Evolutionary conservation across 2,113 vertebrate genomes (phyloP).

Genomic region (Cinclus mexicanus): DNA sequence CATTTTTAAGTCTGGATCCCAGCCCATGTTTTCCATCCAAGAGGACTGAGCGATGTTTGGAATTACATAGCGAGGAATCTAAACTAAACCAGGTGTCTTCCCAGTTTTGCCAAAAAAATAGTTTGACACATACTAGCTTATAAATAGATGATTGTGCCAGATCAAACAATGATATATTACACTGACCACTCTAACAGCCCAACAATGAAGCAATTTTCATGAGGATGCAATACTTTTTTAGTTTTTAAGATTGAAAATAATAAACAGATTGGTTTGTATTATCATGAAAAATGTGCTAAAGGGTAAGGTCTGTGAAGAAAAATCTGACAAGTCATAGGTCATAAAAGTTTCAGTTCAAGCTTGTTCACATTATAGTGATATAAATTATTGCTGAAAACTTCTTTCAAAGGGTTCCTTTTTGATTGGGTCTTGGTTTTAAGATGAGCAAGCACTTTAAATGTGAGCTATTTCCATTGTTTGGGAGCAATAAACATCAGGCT

Average conservation of each 20-base stretch:
- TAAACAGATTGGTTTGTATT: slow-evolving; percentile 61
- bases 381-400: slow-evolving; percentile 67
- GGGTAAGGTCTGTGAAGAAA: slow-evolving; percentile 60
- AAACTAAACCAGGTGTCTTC: slow-evolving; percentile 74
- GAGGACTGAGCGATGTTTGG: slow-evolving; percentile 56
- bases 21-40: slow-evolving; percentile 51
- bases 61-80: slow-evolving; percentile 56
- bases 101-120: slow-evolving; percentile 62
- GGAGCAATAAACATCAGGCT: slow-evolving; percentile 21
- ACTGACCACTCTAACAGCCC: slow-evolving; percentile 56
- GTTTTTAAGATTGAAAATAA: slow-evolving; percentile 58
- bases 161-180: slow-evolving; percentile 71
- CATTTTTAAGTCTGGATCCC: slow-evolving; percentile 39
- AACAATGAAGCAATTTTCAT: slow-evolving; percentile 62
- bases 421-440: slow-evolving; percentile 37
- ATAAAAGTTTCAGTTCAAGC: slow-evolving; percentile 60
- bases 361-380: slow-evolving; percentile 51
- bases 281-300: slow-evolving; percentile 59
- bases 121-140: slow-evolving; percentile 68
- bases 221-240: slow-evolving; percentile 34
- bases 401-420: slow-evolving; percentile 41
- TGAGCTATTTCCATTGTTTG: slow-evolving; percentile 41
- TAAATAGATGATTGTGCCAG: slow-evolving; percentile 68
- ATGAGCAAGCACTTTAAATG: slow-evolving; percentile 14
- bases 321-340: slow-evolving; percentile 65